A percentile compares a stretch with the other conserved stretches of the same genome.
These are phyloP conservation scores for Carettochelys insculpta DNA, from an alignment of 2,113 vertebrate species.

Conservation along the genomic window DNA sequence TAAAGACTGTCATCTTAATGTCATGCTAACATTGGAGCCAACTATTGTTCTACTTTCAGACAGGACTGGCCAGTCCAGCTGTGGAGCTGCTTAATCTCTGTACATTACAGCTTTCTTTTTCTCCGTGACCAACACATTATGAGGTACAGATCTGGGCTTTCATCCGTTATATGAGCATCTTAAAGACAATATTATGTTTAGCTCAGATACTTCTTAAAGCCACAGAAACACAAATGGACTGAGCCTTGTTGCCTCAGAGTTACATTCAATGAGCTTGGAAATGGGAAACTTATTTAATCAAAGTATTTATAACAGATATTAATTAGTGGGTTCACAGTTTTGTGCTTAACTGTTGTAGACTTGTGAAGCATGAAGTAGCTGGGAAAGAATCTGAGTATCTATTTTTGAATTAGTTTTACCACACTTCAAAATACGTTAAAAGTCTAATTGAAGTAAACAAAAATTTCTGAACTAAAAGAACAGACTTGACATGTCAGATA, in stretches of 20 bases:
- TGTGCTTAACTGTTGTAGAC: neutral
- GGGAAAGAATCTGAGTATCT: neutral
- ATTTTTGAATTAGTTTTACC: neutral
- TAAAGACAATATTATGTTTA: constrained; percentile 48
- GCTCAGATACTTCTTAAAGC: constrained; percentile 31
- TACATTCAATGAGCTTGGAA: neutral
- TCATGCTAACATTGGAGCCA: constrained; percentile 64
- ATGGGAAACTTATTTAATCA: neutral
- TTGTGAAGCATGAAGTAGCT: neutral
- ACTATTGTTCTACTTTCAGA: constrained; percentile 75
- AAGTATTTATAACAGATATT: neutral
- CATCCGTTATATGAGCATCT: constrained; percentile 34
- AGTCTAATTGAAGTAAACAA: neutral
- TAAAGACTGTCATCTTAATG: constrained; percentile 79
- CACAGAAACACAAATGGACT: constrained; percentile 18
- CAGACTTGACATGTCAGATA: neutral
- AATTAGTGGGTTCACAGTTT: neutral
- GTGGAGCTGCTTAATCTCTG: constrained; percentile 65
- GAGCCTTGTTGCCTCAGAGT: neutral
- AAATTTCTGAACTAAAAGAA: neutral
- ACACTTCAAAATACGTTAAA: neutral
- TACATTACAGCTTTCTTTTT: constrained; percentile 49
- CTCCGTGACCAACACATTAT: constrained; percentile 62
- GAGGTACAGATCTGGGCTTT: constrained; percentile 43
- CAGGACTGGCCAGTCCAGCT: constrained; percentile 63